These are phyloP conservation scores for Tridacna crocea DNA, from an alignment of 2,888 invertebrate species.

Conservation along the genomic window DNA sequence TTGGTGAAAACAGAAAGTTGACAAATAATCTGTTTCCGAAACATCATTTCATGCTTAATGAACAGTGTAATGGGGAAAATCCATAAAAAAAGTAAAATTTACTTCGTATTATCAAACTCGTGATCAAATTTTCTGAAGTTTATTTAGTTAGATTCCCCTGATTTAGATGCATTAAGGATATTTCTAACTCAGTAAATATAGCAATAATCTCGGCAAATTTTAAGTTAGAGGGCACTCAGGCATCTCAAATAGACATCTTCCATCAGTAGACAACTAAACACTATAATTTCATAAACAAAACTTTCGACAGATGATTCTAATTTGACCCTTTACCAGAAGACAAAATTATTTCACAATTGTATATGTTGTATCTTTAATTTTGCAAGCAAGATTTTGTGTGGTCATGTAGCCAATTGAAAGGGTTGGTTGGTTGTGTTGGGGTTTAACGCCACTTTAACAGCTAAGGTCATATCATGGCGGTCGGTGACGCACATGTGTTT, in stretches of 20 bases:
- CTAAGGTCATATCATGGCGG: too few relatives aligned
- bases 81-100: background rate
- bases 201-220: constrained; percentile 13
- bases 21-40: background rate
- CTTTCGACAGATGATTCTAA: too few relatives aligned
- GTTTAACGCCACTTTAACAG: too few relatives aligned
- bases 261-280: constrained; percentile 3
- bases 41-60: constrained; percentile 19
- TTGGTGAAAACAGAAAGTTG: too few relatives aligned
- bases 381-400: too few relatives aligned
- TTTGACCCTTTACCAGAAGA: too few relatives aligned
- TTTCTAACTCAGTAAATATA: background rate
- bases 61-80: constrained; percentile 17
- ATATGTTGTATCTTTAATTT: too few relatives aligned
- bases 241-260: constrained; percentile 25
- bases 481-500: too few relatives aligned
- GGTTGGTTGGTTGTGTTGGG: too few relatives aligned
- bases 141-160: background rate
- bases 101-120: constrained; percentile 2
- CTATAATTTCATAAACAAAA: too few relatives aligned
- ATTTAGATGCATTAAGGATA: constrained; percentile 15
- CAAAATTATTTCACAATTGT: too few relatives aligned
- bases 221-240: background rate
- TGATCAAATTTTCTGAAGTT: constrained; percentile 5
- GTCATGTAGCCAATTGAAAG: too few relatives aligned